Evolutionary conservation across 2,888 invertebrate species (phyloP).

Genomic region (Conistra vaccinii): DNA sequence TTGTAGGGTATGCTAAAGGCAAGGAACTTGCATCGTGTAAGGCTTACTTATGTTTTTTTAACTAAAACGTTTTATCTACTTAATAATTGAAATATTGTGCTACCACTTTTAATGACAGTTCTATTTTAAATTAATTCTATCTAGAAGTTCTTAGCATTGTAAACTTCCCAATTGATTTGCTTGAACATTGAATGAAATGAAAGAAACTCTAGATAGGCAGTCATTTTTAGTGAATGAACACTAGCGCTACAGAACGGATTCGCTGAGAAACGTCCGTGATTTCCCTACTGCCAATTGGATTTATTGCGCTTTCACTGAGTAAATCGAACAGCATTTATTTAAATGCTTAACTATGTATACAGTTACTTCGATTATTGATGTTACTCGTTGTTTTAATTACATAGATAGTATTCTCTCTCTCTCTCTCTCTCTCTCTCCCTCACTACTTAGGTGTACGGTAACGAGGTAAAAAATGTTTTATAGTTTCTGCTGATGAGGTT

Average conservation of each 20-base stretch:
- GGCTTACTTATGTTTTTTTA: neutral
- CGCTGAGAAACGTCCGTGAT: too few relatives aligned
- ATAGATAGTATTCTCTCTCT: neutral
- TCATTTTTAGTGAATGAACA: slow-evolving; percentile 42
- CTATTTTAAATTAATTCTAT: neutral
- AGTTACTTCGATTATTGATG: neutral
- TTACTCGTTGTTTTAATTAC: too few relatives aligned
- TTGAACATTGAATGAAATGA: slow-evolving; percentile 2
- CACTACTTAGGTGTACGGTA: neutral
- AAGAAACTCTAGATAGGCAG: slow-evolving; percentile 15
- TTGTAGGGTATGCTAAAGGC: neutral
- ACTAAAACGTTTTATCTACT: too few relatives aligned
- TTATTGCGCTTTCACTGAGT: slow-evolving; percentile 34
- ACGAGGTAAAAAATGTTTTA: neutral
- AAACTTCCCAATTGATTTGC: neutral
- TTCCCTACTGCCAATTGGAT: slow-evolving; percentile 26
- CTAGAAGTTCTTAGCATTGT: neutral
- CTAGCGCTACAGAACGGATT: slow-evolving; percentile 24
- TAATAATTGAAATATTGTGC: neutral
- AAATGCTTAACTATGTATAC: slow-evolving; percentile 12
- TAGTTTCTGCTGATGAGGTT: neutral
- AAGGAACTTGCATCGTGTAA: neutral
- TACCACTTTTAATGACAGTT: too few relatives aligned
- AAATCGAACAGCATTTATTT: slow-evolving; percentile 35
- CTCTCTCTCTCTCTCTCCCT: neutral